Percentiles rank a stretch among this genome's conserved stretches.
These are phyloP conservation scores for Myxocyprinus asiaticus DNA, from an alignment of 2,113 vertebrate species.

Conservation along the genomic window DNA sequence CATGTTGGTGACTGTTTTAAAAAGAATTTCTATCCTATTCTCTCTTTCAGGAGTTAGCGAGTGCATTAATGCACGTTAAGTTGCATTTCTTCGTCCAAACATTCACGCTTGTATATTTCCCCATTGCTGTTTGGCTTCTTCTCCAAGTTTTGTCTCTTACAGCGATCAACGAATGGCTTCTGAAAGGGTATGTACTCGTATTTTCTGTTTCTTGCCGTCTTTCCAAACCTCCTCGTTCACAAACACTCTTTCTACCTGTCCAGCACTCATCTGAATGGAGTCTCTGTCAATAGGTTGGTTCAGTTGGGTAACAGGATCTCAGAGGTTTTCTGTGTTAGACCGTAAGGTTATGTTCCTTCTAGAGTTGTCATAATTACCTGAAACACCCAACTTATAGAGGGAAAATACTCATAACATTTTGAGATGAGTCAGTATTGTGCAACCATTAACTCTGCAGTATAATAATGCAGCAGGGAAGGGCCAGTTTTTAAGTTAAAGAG, in stretches of 20 bases:
- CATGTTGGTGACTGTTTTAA: not conserved
- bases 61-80: constrained; percentile 52
- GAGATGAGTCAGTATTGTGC: no score
- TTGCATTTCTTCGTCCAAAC: constrained; percentile 54
- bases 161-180: constrained; percentile 48
- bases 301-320: constrained; percentile 1
- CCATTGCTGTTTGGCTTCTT: constrained; percentile 50
- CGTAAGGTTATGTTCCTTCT: no score
- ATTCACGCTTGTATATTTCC: constrained; percentile 51
- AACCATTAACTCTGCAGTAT: no score
- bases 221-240: not conserved
- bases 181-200: constrained; percentile 46
- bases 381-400: not conserved
- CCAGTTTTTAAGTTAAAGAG: no score
- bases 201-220: no score
- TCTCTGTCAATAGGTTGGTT: constrained; percentile 84
- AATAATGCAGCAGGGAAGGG: no score
- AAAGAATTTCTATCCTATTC: not conserved
- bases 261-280: constrained; percentile 87
- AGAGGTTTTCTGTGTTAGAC: constrained; percentile 32
- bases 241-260: constrained; percentile 80
- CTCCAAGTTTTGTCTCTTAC: constrained; percentile 47
- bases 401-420: no score
- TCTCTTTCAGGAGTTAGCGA: constrained; percentile 50
- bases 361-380: constrained; percentile 67